Evolutionary conservation across 2,113 vertebrate species (phyloP).

Genomic region (Sceloporus tristichus): DNA sequence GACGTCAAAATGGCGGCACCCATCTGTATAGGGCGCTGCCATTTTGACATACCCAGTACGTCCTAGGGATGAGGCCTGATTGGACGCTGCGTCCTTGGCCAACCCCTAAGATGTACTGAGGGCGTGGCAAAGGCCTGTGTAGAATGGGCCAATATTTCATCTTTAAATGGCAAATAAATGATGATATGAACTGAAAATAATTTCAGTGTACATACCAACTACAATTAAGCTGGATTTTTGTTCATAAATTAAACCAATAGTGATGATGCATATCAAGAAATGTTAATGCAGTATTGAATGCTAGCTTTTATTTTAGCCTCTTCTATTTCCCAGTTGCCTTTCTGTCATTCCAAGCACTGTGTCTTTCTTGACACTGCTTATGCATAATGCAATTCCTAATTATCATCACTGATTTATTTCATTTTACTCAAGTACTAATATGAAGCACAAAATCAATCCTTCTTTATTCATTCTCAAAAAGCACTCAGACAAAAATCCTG

Average conservation of each 20-base stretch:
- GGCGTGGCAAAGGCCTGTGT: no score
- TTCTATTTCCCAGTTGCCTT: slow-evolving; percentile 28
- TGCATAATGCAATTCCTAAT: slow-evolving; percentile 32
- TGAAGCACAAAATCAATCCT: slow-evolving; percentile 34
- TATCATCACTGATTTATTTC: slow-evolving; percentile 39
- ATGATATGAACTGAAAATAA: slow-evolving; percentile 27
- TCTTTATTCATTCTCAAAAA: slow-evolving; percentile 27
- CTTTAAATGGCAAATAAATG: background rate
- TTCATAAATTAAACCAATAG: background rate
- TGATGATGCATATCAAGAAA: background rate
- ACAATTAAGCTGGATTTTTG: background rate
- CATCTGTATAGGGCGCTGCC: no score
- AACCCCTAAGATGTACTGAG: no score
- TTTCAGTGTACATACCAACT: background rate
- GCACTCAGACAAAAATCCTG: background rate
- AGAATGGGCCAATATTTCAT: background rate
- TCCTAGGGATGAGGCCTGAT: no score
- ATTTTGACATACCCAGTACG: no score
- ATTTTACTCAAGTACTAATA: slow-evolving; percentile 46
- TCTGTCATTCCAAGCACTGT: background rate
- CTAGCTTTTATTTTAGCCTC: slow-evolving; percentile 32
- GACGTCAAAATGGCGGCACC: no score
- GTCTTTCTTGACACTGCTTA: background rate
- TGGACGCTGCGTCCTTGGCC: no score
- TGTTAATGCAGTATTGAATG: background rate